A percentile compares a stretch with the other conserved stretches of the same genome.
These are phyloP conservation scores for Penelope pileata DNA, from an alignment of 2,113 vertebrate genomes.

Conservation along the genomic window DNA sequence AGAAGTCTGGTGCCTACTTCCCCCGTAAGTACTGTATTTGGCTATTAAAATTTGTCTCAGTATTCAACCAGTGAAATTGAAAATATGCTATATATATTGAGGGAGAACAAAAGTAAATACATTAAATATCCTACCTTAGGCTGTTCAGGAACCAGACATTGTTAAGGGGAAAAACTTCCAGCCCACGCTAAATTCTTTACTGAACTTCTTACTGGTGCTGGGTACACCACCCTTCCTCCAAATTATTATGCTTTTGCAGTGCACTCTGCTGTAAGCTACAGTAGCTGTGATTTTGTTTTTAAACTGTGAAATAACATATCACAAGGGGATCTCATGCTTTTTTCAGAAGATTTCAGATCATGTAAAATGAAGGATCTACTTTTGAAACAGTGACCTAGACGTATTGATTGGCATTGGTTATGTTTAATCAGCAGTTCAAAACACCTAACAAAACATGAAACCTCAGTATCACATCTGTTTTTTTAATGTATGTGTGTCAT, in stretches of 20 bases:
- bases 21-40: slow-evolving; percentile 56
- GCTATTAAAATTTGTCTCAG: neutral
- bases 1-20: slow-evolving; percentile 44
- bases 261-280: slow-evolving; percentile 57
- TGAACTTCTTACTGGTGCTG: slow-evolving; percentile 52
- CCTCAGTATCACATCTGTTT: neutral
- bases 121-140: neutral
- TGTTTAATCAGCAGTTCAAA: slow-evolving; percentile 40
- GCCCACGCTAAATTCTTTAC: slow-evolving; percentile 22
- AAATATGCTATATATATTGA: neutral
- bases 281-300: slow-evolving; percentile 73
- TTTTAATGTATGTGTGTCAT: neutral
- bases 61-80: slow-evolving; percentile 21
- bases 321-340: slow-evolving; percentile 54
- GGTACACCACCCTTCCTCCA: slow-evolving; percentile 7
- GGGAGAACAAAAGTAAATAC: neutral
- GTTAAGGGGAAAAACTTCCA: slow-evolving; percentile 19
- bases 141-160: slow-evolving; percentile 26
- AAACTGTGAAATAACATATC: slow-evolving; percentile 77
- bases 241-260: slow-evolving; percentile 47
- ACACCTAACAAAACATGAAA: neutral
- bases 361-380: slow-evolving; percentile 28
- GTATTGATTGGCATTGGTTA: slow-evolving; percentile 19
- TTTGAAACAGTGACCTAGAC: slow-evolving; percentile 27
- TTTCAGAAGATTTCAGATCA: slow-evolving; percentile 44